Percentiles rank a stretch among this genome's conserved stretches.
phyloP scores from a whole-genome alignment of 1,140 invertebrate species.

The Phenacoccus solenopsis region DNA sequence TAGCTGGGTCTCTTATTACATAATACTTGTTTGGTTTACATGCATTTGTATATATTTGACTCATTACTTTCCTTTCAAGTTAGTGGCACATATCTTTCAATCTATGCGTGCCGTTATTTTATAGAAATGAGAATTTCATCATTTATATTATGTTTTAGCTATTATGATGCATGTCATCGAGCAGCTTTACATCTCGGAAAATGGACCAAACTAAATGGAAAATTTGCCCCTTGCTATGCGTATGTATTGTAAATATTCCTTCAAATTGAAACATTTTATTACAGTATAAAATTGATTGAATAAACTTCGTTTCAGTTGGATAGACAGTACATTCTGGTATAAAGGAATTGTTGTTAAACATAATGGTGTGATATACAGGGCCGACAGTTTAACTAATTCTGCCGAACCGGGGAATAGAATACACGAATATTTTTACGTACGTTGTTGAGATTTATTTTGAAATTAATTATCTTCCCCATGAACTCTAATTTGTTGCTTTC shows the following conservation, averaged over 20 bases:
- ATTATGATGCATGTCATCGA: slow-evolving; percentile 81
- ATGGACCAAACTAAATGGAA: slow-evolving; percentile 60
- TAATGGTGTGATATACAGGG: slow-evolving; percentile 63
- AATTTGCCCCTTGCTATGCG: not conserved
- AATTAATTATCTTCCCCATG: not conserved
- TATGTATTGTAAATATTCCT: not conserved
- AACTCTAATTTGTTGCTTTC: not conserved
- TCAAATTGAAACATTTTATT: not conserved
- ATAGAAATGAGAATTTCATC: no score
- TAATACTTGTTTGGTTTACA: slow-evolving; percentile 66
- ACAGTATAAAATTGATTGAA: not conserved
- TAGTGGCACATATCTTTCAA: not conserved
- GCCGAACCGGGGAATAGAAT: slow-evolving; percentile 72
- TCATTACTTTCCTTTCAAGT: slow-evolving; percentile 53
- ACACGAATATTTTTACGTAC: slow-evolving; percentile 74
- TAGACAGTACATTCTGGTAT: slow-evolving; percentile 56
- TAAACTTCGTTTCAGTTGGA: slow-evolving; percentile 49
- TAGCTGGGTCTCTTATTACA: slow-evolving; percentile 67
- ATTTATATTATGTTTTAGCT: slow-evolving; percentile 30
- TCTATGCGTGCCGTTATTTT: not conserved
- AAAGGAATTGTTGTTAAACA: slow-evolving; percentile 65
- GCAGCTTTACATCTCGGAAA: slow-evolving; percentile 77
- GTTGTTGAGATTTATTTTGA: slow-evolving; percentile 31
- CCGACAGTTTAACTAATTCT: slow-evolving; percentile 50
- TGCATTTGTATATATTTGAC: slow-evolving; percentile 67